Conservation (phyloP, 1,140 invertebrate species). For the Thaumatotibia leucotreta region DNA sequence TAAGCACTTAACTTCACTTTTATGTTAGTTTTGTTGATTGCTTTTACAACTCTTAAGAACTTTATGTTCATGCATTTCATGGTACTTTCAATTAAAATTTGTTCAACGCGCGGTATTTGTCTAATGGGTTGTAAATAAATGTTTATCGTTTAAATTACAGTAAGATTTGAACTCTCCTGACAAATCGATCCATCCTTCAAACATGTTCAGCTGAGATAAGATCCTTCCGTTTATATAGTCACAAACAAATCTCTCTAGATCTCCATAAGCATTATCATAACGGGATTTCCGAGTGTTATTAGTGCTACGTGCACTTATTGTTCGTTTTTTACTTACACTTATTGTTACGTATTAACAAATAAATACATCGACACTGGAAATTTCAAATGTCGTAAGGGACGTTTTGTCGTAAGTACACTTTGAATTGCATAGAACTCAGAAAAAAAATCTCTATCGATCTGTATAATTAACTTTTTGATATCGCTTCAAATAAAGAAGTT, state of each 20-base stretch:
- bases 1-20: conserved; percentile 1
- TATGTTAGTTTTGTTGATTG: conserved; percentile 10
- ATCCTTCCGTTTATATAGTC: neutral
- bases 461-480: too few relatives aligned
- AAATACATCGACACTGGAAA: too few relatives aligned
- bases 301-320: too few relatives aligned
- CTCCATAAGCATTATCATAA: neutral
- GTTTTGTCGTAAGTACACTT: too few relatives aligned
- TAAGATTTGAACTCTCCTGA: neutral
- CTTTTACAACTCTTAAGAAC: neutral
- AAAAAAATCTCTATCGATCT: too few relatives aligned
- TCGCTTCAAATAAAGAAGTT: too few relatives aligned
- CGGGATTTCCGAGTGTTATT: neutral
- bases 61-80: neutral
- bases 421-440: too few relatives aligned
- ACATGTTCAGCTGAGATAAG: neutral
- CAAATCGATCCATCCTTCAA: conserved; percentile 9
- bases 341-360: too few relatives aligned
- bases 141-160: neutral
- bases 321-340: too few relatives aligned
- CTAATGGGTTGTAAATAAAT: neutral
- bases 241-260: neutral
- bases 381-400: too few relatives aligned
- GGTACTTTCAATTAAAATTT: neutral
- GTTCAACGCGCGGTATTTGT: neutral